Base-by-base conservation (phyloP, 2,888 invertebrate genomes). In the Cylindroiulus punctatus region DNA sequence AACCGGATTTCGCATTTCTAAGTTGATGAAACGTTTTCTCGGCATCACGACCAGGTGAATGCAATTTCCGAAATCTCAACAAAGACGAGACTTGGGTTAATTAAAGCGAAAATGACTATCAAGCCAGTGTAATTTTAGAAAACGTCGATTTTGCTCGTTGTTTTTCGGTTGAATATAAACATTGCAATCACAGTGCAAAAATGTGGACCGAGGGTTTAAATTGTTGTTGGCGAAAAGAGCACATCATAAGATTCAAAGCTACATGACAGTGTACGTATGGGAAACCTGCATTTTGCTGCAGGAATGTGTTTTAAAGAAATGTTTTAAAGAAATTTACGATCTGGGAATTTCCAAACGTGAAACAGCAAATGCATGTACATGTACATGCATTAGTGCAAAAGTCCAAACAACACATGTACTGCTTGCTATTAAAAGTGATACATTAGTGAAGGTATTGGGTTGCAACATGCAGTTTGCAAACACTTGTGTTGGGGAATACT, bases 1-100 rank as follows among this genome's bases (percentile, higher is more conserved):
- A 76, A 76, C 76, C 30, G 3, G 76, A 76, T 65, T 26, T 65
- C 26, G 65, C 65, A 65, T 65, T 52, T 19, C 52, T 26, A 65
- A 22, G n/a, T 76, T 76, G 17, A 26, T 30, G 26, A 76, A 76
- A 22, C 76, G 30, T 32, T 76, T 76, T 76, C 76, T 30, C 30
- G 2, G 12, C 14, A 30, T 14, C 30, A 76, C 26, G 30, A 65
- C 76, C 30, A 30, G 30, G 76, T 30, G 26, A 30, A 76, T 14
- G 26, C 7, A 30, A 30, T 76, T 76, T 76, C 1, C 76, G 10
- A 76, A 76, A 30, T 76, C n/a, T 22, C 22, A 7, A 4, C 36
- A 36, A 7, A 36, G 36, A 36, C 36, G 36, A 36, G 36, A 22
- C 22, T 65, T 65, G n/a, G n/a, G n/a, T 22, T 65, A 22, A 65